phyloP scores from a whole-genome alignment of 2,888 invertebrate species.

The Glaucopsyche alexis region DNA sequence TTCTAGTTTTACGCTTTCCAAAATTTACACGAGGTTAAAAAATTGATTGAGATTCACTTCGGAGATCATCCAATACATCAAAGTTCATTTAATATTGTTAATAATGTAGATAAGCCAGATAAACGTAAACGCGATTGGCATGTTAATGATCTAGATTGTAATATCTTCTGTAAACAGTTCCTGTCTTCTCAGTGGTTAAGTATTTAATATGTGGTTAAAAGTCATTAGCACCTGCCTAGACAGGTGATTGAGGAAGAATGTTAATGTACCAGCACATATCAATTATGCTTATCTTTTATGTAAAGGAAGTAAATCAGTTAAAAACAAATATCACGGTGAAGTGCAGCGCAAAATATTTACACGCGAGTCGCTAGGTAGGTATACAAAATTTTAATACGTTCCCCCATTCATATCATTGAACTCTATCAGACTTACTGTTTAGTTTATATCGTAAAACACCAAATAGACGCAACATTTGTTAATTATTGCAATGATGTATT shows the following conservation, averaged over 20 bases:
- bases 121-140: slow-evolving; percentile 7
- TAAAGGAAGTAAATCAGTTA: slow-evolving; percentile 20
- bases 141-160: slow-evolving; percentile 23
- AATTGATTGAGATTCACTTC: background rate
- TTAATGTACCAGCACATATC: slow-evolving; percentile 26
- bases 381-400: slow-evolving; percentile 1
- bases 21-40: background rate
- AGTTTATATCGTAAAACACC: background rate
- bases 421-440: background rate
- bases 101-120: background rate
- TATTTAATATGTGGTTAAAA: slow-evolving; percentile 34
- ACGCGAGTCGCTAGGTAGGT: background rate
- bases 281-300: slow-evolving; percentile 13
- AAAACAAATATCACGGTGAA: slow-evolving; percentile 9
- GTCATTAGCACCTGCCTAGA: slow-evolving; percentile 51
- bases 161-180: slow-evolving; percentile 12
- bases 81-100: slow-evolving; percentile 1
- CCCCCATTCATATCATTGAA: background rate
- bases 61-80: slow-evolving; percentile 8
- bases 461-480: background rate
- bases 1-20: background rate
- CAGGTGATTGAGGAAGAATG: slow-evolving; percentile 47
- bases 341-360: background rate
- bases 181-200: slow-evolving; percentile 7
- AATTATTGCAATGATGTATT: background rate